phyloP scores from a whole-genome alignment of 2,113 vertebrate genomes.

The Anthoscopus minutus region DNA sequence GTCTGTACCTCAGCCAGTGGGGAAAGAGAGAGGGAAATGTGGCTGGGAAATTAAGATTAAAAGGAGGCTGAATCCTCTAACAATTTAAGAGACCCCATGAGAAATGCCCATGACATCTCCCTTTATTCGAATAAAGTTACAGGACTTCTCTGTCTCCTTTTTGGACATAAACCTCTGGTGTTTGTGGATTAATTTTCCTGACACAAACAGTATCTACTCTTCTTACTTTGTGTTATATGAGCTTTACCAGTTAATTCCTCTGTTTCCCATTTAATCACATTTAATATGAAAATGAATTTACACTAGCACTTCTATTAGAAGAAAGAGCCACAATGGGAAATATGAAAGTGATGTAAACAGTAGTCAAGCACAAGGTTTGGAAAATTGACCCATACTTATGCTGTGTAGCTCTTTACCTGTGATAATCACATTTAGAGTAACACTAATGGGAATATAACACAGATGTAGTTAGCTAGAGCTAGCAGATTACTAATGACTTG shows the following conservation, averaged over 20 bases:
- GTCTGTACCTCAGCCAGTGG: neutral
- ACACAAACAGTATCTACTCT: neutral
- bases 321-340: neutral
- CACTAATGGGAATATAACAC: neutral
- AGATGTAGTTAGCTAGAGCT: neutral
- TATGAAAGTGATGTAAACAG: neutral
- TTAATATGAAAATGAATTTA: neutral
- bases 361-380: neutral
- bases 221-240: neutral
- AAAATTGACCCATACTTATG: neutral
- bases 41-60: neutral
- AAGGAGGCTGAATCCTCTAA: neutral
- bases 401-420: neutral
- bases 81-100: neutral
- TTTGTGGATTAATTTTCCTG: neutral
- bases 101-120: neutral
- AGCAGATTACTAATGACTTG: neutral
- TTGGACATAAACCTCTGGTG: neutral
- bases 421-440: neutral
- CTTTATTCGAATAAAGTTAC: neutral
- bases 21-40: neutral
- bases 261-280: neutral
- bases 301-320: neutral
- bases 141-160: neutral
- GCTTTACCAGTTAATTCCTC: neutral